These are phyloP conservation scores for Acromyrmex heyeri DNA, from an alignment of 1,140 invertebrate genomes.

Conservation along the genomic window DNA sequence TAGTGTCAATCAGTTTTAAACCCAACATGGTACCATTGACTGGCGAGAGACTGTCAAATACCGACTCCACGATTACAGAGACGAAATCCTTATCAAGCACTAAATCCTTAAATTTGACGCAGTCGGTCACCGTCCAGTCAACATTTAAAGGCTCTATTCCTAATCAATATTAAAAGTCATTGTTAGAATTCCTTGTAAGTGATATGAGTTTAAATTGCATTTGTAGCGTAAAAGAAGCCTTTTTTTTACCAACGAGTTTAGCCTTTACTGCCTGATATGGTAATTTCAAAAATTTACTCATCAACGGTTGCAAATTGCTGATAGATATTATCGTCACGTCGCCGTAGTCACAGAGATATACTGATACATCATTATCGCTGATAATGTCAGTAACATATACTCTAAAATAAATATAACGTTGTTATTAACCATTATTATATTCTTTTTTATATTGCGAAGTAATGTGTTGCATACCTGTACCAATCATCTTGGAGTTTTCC, in stretches of 20 bases:
- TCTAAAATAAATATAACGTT: constrained; percentile 42
- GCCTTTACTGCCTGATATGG: constrained; percentile 88
- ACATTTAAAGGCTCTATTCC: constrained; percentile 87
- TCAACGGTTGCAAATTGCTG: constrained; percentile 84
- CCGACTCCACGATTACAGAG: constrained; percentile 86
- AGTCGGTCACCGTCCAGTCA: constrained; percentile 88
- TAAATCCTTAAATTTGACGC: constrained; percentile 87
- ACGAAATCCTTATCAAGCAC: constrained; percentile 88
- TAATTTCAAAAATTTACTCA: constrained; percentile 84
- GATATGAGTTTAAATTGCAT: neutral
- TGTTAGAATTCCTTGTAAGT: constrained; percentile 23
- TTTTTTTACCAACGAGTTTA: constrained; percentile 85
- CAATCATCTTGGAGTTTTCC: constrained; percentile 87
- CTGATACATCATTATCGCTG: constrained; percentile 83
- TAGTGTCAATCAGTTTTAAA: constrained; percentile 87
- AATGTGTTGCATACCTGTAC: constrained; percentile 87
- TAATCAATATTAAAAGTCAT: constrained; percentile 72
- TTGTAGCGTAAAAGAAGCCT: neutral
- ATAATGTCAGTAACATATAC: constrained; percentile 78
- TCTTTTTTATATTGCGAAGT: neutral
- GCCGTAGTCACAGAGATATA: constrained; percentile 88
- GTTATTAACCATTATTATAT: constrained; percentile 4
- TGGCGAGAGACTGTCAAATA: constrained; percentile 85
- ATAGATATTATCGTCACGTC: constrained; percentile 84
- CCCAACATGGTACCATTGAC: constrained; percentile 85